These are phyloP conservation scores for Pterostichus madidus DNA, from an alignment of 2,888 invertebrate genomes.

Conservation along the genomic window DNA sequence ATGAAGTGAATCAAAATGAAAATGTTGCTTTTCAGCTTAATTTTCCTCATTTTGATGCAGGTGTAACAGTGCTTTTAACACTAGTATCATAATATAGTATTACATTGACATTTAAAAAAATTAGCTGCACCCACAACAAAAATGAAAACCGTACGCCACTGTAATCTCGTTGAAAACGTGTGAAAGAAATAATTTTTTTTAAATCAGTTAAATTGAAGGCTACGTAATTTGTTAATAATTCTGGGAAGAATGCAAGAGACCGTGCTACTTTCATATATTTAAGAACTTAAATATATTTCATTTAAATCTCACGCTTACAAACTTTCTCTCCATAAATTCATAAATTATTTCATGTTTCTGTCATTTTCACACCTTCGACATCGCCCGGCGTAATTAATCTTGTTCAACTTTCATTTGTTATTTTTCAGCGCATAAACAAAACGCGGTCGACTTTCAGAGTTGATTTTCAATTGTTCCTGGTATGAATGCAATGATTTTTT, in stretches of 20 bases:
- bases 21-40: too few relatives aligned
- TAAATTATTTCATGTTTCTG: slow-evolving; percentile 51
- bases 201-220: not conserved
- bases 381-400: slow-evolving; percentile 21
- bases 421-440: slow-evolving; percentile 19
- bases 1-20: too few relatives aligned
- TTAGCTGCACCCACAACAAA: too few relatives aligned
- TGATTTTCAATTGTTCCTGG: slow-evolving; percentile 28
- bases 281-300: slow-evolving; percentile 15
- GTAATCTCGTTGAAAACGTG: slow-evolving; percentile 35
- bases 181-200: slow-evolving; percentile 23
- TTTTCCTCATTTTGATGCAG: too few relatives aligned
- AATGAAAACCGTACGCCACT: too few relatives aligned
- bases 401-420: slow-evolving; percentile 40
- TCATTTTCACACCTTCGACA: slow-evolving; percentile 45
- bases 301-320: not conserved
- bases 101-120: too few relatives aligned
- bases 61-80: too few relatives aligned
- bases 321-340: slow-evolving; percentile 24
- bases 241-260: not conserved
- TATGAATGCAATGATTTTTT: slow-evolving; percentile 13
- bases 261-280: slow-evolving; percentile 25
- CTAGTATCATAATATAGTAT: too few relatives aligned
- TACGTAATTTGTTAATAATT: not conserved
- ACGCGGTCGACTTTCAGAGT: not conserved